Percentiles rank a stretch among this genome's conserved stretches.
These are phyloP conservation scores for Magallana angulata DNA, from an alignment of 1,140 invertebrate genomes.

Conservation along the genomic window DNA sequence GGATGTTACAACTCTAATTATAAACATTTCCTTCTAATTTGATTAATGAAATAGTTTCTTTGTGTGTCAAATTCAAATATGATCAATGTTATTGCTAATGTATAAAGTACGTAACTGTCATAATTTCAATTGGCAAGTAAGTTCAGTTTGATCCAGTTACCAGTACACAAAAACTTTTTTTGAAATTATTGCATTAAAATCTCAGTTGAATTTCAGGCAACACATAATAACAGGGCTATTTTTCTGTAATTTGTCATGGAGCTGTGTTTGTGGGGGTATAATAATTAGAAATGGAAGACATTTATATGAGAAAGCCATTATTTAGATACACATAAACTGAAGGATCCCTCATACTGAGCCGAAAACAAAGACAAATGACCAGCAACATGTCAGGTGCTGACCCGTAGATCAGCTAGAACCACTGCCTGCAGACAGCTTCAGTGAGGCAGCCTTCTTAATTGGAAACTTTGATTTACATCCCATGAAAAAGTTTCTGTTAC, in stretches of 20 bases:
- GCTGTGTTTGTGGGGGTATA: background rate
- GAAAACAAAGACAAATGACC: background rate
- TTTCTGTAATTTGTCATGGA: too few relatives aligned
- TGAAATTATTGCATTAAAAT: too few relatives aligned
- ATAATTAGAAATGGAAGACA: constrained; percentile 7
- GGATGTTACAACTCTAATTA: background rate
- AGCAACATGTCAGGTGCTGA: background rate
- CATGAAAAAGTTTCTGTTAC: background rate
- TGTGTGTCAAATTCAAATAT: background rate
- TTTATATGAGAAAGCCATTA: constrained; percentile 18
- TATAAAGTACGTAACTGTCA: constrained; percentile 9
- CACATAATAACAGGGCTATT: too few relatives aligned
- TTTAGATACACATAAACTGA: constrained; percentile 24
- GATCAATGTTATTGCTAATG: background rate
- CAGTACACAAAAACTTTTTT: too few relatives aligned
- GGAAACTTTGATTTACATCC: constrained; percentile 1
- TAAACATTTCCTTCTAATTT: constrained; percentile 10
- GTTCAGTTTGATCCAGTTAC: too few relatives aligned
- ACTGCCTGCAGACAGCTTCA: background rate
- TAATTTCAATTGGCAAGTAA: too few relatives aligned
- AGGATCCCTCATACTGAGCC: background rate
- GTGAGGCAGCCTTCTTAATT: background rate
- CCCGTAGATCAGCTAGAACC: background rate
- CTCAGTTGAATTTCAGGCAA: too few relatives aligned
- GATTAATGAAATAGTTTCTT: background rate